Percentiles rank a stretch among this genome's conserved stretches.
phyloP scores from a whole-genome alignment of 1,140 invertebrate species.

The Delia radicum region DNA sequence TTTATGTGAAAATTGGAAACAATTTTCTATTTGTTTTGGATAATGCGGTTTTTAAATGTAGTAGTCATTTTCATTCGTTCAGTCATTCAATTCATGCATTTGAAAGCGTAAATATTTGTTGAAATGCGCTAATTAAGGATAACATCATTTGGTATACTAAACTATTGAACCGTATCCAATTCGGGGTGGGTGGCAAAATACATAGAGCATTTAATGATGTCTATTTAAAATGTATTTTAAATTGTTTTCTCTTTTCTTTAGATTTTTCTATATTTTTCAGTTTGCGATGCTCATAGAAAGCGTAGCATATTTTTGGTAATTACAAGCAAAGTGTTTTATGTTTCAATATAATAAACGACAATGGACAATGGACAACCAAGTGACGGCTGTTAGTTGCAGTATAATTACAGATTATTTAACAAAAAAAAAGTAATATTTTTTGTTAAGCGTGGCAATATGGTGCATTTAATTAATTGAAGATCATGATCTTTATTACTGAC shows the following conservation, averaged over 20 bases:
- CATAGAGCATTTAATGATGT: too few species aligned
- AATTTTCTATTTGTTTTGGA: neutral
- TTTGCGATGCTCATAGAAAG: neutral
- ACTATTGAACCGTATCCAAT: neutral
- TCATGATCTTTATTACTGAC: too few species aligned
- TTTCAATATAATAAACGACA: neutral
- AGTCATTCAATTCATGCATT: too few species aligned
- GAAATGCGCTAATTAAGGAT: neutral
- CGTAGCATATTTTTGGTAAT: neutral
- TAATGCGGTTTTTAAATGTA: neutral
- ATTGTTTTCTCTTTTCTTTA: neutral
- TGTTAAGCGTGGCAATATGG: too few species aligned
- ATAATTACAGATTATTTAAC: neutral
- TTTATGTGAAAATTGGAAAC: neutral
- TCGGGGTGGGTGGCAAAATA: too few species aligned
- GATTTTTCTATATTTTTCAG: neutral
- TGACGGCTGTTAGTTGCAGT: neutral
- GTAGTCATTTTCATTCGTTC: neutral
- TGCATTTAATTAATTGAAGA: too few species aligned
- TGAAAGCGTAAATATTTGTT: neutral
- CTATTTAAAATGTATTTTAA: neutral
- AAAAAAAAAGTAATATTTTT: too few species aligned
- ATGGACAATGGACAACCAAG: neutral
- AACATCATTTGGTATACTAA: neutral
- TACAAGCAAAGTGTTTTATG: neutral